A percentile compares a stretch with the other conserved stretches of the same genome.
These are phyloP conservation scores for Agonopterix arenella DNA, from an alignment of 2,888 invertebrate species.

Conservation along the genomic window DNA sequence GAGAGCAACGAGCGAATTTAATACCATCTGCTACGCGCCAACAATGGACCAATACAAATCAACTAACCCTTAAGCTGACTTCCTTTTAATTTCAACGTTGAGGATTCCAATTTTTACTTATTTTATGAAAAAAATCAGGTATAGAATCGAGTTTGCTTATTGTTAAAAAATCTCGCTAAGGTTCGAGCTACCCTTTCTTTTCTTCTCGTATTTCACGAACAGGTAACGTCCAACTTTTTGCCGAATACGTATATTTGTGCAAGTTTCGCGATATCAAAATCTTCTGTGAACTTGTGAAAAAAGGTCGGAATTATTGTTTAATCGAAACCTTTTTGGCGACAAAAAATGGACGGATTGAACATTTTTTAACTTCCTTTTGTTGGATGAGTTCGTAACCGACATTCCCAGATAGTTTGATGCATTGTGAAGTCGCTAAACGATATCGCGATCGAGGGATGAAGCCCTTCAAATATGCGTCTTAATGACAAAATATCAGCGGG, in stretches of 20 bases:
- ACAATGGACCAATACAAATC: slow-evolving; percentile 49
- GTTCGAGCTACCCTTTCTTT: slow-evolving; percentile 70
- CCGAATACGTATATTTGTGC: slow-evolving; percentile 52
- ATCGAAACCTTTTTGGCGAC: slow-evolving; percentile 53
- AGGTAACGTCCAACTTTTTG: slow-evolving; percentile 70
- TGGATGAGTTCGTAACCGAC: slow-evolving; percentile 61
- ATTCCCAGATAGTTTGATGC: slow-evolving; percentile 65
- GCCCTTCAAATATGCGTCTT: slow-evolving; percentile 50
- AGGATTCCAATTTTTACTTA: slow-evolving; percentile 49
- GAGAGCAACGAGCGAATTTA: slow-evolving; percentile 51
- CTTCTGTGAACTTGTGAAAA: slow-evolving; percentile 56
- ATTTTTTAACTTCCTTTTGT: slow-evolving; percentile 71
- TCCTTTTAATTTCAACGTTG: slow-evolving; percentile 62
- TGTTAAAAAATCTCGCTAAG: slow-evolving; percentile 51
- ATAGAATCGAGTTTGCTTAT: slow-evolving; percentile 30
- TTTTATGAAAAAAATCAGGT: slow-evolving; percentile 53
- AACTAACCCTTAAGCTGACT: slow-evolving; percentile 64
- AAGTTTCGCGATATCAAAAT: slow-evolving; percentile 66
- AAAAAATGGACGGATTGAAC: slow-evolving; percentile 56
- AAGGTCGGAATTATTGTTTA: slow-evolving; percentile 58
- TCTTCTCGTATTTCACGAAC: slow-evolving; percentile 70
- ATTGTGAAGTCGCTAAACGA: slow-evolving; percentile 64
- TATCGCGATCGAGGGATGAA: slow-evolving; percentile 44
- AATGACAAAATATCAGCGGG: slow-evolving; percentile 73
- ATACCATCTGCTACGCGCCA: slow-evolving; percentile 47